Conservation (phyloP, 64 coral and sea anemone species). For the Stichodactyla helianthus region DNA sequence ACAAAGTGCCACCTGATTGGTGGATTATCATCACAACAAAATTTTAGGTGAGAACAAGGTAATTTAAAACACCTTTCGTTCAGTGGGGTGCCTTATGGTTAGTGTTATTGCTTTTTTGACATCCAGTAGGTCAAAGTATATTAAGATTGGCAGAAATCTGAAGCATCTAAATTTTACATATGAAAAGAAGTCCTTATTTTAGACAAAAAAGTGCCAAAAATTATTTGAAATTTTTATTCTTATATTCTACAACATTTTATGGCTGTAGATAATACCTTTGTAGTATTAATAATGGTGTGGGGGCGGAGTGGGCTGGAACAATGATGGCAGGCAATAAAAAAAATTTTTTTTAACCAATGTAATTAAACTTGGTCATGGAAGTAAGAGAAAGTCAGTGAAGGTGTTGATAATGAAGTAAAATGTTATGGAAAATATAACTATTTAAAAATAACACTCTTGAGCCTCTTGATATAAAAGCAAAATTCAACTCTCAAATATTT, state of each 20-base stretch:
- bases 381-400: no score
- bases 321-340: not conserved
- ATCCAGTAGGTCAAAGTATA: not conserved
- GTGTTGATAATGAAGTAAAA: no score
- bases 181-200: not conserved
- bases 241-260: no score
- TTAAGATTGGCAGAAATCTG: not conserved
- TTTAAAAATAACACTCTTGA: no score
- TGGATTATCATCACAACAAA: not conserved
- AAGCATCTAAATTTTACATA: not conserved
- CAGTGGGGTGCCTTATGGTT: not conserved
- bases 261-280: no score
- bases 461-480: no score
- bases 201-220: no score
- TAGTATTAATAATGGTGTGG: not conserved
- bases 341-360: not conserved
- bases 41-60: not conserved
- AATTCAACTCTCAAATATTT: no score
- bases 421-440: no score
- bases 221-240: no score
- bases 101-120: slow-evolving; percentile 18
- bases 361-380: no score
- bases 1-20: not conserved
- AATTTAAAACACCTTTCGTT: slow-evolving; percentile 9
- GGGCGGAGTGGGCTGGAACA: not conserved